Conservation (phyloP, 1,140 invertebrate species). For the Magallana angulata region DNA sequence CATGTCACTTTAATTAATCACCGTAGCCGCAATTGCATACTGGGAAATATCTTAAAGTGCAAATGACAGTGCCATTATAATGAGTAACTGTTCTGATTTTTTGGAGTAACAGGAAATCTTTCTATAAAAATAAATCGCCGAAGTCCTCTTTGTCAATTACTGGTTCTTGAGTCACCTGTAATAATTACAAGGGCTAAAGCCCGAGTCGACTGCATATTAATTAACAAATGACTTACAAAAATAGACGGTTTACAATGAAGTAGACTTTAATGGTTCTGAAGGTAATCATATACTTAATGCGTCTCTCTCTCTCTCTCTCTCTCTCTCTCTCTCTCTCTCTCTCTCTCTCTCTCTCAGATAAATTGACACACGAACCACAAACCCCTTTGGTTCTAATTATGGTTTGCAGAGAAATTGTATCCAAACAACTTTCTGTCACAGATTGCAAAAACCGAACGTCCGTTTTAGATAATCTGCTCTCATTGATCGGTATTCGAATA, state of each 20-base stretch:
- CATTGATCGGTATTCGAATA: too few relatives aligned
- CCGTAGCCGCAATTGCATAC: background rate
- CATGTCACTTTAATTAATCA: background rate
- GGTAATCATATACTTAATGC: background rate
- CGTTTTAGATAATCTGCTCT: too few relatives aligned
- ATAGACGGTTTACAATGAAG: background rate
- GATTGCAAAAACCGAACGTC: too few relatives aligned
- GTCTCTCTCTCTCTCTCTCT: slow-evolving; percentile 13
- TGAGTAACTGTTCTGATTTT: background rate
- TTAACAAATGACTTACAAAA: slow-evolving; percentile 20
- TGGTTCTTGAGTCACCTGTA: slow-evolving; percentile 6
- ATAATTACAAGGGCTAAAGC: background rate
- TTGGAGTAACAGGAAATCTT: background rate
- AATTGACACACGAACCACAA: too few relatives aligned
- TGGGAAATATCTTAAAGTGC: background rate
- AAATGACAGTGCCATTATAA: background rate
- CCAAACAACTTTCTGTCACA: too few relatives aligned
- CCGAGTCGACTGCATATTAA: slow-evolving; percentile 24
- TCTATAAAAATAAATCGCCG: background rate
- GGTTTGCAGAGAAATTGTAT: too few relatives aligned
- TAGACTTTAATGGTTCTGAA: slow-evolving; percentile 18
- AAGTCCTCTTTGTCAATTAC: background rate
- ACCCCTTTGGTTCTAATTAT: too few relatives aligned
- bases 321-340: slow-evolving; percentile 32
- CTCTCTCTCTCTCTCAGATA: background rate